Conservation (phyloP, 2,113 vertebrate species). For the Limnothrissa miodon region DNA sequence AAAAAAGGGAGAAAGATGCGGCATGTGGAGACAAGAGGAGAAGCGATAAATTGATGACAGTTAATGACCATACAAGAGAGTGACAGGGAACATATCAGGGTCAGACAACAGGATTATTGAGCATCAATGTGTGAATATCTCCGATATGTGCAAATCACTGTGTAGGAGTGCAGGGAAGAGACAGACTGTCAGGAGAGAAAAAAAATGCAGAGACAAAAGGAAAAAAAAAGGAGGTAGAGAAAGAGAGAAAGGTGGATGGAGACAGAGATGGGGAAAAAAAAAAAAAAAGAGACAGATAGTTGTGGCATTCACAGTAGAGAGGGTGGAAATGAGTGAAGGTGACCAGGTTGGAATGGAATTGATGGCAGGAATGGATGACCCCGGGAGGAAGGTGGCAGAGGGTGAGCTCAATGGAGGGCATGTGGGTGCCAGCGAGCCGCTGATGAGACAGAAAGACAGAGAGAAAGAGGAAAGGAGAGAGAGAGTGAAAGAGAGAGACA, state of each 20-base stretch:
- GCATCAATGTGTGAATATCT: background rate
- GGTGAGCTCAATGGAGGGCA: background rate
- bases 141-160: background rate
- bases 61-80: background rate
- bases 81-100: background rate
- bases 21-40: background rate
- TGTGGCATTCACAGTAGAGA: conserved; percentile 2
- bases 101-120: background rate
- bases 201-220: background rate
- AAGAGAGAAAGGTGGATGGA: background rate
- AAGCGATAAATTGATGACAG: background rate
- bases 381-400: background rate
- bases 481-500: background rate
- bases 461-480: background rate
- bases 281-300: background rate
- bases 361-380: background rate
- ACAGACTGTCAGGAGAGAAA: background rate
- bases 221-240: background rate
- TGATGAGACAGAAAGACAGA: background rate
- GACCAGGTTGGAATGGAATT: background rate
- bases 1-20: background rate
- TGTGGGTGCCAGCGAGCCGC: background rate
- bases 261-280: background rate
- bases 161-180: background rate
- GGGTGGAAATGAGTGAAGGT: background rate